Evolutionary conservation across 2,888 invertebrate genomes (phyloP).

Genomic region (Platycheirus albimanus): DNA sequence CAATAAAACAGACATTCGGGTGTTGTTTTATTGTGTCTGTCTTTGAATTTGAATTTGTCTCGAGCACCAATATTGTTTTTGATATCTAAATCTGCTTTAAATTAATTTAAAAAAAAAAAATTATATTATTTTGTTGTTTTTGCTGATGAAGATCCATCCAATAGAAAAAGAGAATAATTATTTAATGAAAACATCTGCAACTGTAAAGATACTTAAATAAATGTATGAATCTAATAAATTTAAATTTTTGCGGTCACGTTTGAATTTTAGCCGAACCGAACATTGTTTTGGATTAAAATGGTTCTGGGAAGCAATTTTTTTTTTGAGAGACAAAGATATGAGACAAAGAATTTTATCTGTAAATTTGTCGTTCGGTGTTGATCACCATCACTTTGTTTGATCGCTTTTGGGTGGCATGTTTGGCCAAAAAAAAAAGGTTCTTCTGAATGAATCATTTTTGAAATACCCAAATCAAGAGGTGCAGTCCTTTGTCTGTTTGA

Average conservation of each 20-base stretch:
- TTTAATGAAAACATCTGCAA: slow-evolving; percentile 35
- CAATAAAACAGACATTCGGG: slow-evolving; percentile 27
- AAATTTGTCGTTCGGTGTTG: not conserved
- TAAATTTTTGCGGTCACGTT: slow-evolving; percentile 66
- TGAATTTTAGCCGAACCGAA: slow-evolving; percentile 60
- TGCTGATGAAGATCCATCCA: slow-evolving; percentile 36
- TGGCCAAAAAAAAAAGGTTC: slow-evolving; percentile 4
- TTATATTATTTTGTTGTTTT: slow-evolving; percentile 19
- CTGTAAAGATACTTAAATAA: slow-evolving; percentile 12
- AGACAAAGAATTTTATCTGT: slow-evolving; percentile 13
- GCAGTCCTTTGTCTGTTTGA: not conserved
- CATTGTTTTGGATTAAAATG: slow-evolving; percentile 22
- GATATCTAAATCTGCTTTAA: not conserved
- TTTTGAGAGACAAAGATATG: not conserved
- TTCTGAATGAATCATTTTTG: slow-evolving; percentile 16
- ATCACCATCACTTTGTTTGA: not conserved
- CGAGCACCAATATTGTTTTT: slow-evolving; percentile 32
- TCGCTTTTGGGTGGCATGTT: slow-evolving; percentile 23
- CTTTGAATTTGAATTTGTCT: slow-evolving; percentile 30
- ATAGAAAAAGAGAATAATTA: slow-evolving; percentile 22
- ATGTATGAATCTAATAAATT: slow-evolving; percentile 66
- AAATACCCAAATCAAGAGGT: not conserved
- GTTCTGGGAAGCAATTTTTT: slow-evolving; percentile 5
- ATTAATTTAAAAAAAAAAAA: not conserved
- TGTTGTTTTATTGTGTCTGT: slow-evolving; percentile 27